Percentiles rank a stretch among this genome's conserved stretches.
Conservation (phyloP, 2,797 vertebrate genomes). For the Acridotheres tristis region DNA sequence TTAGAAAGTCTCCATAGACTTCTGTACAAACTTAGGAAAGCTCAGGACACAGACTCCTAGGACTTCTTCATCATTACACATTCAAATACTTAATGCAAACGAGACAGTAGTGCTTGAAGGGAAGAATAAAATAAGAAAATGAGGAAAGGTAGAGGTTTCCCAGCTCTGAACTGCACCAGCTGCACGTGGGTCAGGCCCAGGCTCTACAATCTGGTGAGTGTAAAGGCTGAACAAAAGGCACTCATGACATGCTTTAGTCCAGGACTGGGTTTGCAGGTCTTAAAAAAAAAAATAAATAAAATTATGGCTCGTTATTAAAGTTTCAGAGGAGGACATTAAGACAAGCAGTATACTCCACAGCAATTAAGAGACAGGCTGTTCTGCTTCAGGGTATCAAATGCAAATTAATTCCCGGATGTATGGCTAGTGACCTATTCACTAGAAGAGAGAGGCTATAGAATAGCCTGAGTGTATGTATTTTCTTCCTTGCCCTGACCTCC, state of each 20-base stretch:
- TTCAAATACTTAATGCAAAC: neutral
- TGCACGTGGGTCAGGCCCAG: rapidly evolving
- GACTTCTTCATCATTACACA: neutral
- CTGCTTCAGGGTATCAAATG: neutral
- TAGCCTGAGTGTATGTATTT: neutral
- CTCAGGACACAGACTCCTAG: neutral
- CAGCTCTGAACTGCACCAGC: neutral
- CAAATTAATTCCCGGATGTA: neutral
- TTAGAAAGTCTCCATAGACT: too few species aligned
- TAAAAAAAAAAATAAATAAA: neutral
- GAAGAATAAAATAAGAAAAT: neutral
- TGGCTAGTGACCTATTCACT: neutral
- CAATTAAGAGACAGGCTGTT: neutral
- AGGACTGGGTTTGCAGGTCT: neutral
- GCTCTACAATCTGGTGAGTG: neutral
- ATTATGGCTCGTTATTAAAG: neutral
- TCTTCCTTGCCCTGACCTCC: neutral
- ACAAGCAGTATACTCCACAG: neutral
- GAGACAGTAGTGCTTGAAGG: neutral
- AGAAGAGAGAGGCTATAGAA: neutral
- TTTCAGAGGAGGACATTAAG: neutral
- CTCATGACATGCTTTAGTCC: neutral
- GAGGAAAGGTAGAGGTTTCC: neutral
- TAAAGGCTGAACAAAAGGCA: neutral
- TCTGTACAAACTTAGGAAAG: neutral